Conservation (phyloP, 2,888 invertebrate genomes). For the Aphodius granarius region DNA sequence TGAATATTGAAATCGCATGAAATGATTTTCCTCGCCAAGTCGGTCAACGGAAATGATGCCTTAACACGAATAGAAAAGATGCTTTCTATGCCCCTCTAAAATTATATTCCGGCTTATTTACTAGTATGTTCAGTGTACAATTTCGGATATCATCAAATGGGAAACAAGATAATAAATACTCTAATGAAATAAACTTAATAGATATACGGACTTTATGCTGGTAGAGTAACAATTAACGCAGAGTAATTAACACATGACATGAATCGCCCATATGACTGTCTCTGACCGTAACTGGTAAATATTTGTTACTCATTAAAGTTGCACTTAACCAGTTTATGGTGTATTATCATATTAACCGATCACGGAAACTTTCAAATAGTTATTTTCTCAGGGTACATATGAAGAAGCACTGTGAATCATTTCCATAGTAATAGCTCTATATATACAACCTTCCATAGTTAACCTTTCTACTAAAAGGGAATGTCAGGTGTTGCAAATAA, state of each 20-base stretch:
- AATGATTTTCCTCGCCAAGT: not conserved
- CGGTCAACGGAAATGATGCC: not conserved
- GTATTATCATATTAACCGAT: conserved; percentile 10
- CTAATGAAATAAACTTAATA: not conserved
- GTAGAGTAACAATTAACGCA: not conserved
- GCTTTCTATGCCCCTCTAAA: not conserved
- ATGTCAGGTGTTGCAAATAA: too few species aligned
- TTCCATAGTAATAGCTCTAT: not conserved
- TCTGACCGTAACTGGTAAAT: not conserved
- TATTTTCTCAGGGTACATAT: conserved; percentile 21
- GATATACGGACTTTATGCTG: not conserved
- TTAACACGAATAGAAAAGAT: not conserved
- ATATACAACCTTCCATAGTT: too few species aligned
- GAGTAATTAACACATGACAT: conserved; percentile 3
- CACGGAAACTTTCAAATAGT: conserved; percentile 24
- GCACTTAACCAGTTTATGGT: conserved; percentile 11
- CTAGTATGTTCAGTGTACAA: not conserved
- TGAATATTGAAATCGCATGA: not conserved
- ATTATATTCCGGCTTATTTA: not conserved
- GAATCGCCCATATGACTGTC: not conserved
- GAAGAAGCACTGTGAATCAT: conserved; percentile 19
- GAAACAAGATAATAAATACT: not conserved
- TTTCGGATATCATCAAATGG: not conserved
- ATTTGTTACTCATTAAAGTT: conserved; percentile 4
- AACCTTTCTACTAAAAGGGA: too few species aligned